These are phyloP conservation scores for Neoascia interrupta DNA, from an alignment of 2,888 invertebrate species.

Conservation along the genomic window DNA sequence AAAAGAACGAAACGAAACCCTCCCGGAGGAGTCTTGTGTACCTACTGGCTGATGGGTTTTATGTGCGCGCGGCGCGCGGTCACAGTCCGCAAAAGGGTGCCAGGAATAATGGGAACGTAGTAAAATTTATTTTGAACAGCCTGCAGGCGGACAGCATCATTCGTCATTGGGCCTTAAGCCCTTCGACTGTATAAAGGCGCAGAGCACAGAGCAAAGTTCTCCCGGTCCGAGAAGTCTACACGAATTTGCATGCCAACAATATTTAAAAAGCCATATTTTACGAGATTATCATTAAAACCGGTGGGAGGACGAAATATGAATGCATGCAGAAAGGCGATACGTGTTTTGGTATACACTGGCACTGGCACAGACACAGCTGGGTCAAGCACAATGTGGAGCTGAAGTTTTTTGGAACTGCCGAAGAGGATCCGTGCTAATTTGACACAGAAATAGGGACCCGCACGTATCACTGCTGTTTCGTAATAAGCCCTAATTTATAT, in stretches of 20 bases:
- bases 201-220: constrained; percentile 43
- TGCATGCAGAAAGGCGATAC: constrained; percentile 61
- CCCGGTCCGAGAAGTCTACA: constrained; percentile 57
- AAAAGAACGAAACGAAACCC: constrained; percentile 13
- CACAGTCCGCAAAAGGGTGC: constrained; percentile 49
- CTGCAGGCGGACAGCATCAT: constrained; percentile 70
- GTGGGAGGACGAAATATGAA: constrained; percentile 75
- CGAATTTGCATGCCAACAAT: constrained; percentile 75
- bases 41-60: no score
- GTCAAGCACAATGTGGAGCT: constrained; percentile 6
- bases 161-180: constrained; percentile 67
- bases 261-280: constrained; percentile 80
- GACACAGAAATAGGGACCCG: constrained; percentile 14
- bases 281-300: constrained; percentile 79
- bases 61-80: no score
- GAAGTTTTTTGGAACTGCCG: no score
- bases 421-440: constrained; percentile 21
- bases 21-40: no score
- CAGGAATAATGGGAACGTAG: constrained; percentile 59
- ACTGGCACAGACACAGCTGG: constrained; percentile 54
- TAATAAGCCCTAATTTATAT: constrained; percentile 32
- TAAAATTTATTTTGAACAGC: constrained; percentile 70
- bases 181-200: constrained; percentile 54
- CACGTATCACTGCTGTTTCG: not conserved
- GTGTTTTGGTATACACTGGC: constrained; percentile 51